These are phyloP conservation scores for Drosophila peninsularis DNA, from an alignment of 2,888 invertebrate species.

Conservation along the genomic window DNA sequence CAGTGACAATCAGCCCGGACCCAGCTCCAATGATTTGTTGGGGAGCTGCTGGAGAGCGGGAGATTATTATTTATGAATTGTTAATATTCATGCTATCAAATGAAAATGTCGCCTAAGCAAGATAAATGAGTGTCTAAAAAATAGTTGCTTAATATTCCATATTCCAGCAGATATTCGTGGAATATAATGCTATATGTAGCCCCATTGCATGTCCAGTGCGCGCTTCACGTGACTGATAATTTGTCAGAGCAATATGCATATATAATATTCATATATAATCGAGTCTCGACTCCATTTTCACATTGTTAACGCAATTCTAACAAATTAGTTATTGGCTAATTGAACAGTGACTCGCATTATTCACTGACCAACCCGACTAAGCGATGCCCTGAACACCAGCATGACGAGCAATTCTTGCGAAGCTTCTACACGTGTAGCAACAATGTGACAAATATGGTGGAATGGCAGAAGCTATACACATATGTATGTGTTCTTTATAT, in stretches of 20 bases:
- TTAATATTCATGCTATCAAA: slow-evolving; percentile 38
- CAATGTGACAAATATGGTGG: background rate
- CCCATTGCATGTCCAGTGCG: background rate
- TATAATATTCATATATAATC: background rate
- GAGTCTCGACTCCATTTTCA: background rate
- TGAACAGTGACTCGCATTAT: slow-evolving; percentile 22
- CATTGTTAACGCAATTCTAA: slow-evolving; percentile 10
- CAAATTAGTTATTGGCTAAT: slow-evolving; percentile 17
- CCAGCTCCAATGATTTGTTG: slow-evolving; percentile 28
- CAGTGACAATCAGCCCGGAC: slow-evolving; percentile 42
- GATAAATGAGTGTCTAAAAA: slow-evolving; percentile 29
- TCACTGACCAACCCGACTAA: slow-evolving; percentile 3
- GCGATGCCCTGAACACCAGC: background rate
- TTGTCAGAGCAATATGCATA: background rate
- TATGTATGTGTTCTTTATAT: background rate
- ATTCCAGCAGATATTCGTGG: background rate
- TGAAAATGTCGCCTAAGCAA: slow-evolving; percentile 23
- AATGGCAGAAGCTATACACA: background rate
- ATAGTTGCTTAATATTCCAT: background rate
- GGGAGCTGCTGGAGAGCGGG: background rate
- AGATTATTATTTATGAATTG: slow-evolving; percentile 47
- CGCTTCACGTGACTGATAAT: slow-evolving; percentile 1
- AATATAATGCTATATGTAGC: background rate
- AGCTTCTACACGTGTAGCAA: background rate
- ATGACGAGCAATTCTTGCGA: background rate